phyloP scores from a whole-genome alignment of 2,888 invertebrate species.

The Smittia sp. region DNA sequence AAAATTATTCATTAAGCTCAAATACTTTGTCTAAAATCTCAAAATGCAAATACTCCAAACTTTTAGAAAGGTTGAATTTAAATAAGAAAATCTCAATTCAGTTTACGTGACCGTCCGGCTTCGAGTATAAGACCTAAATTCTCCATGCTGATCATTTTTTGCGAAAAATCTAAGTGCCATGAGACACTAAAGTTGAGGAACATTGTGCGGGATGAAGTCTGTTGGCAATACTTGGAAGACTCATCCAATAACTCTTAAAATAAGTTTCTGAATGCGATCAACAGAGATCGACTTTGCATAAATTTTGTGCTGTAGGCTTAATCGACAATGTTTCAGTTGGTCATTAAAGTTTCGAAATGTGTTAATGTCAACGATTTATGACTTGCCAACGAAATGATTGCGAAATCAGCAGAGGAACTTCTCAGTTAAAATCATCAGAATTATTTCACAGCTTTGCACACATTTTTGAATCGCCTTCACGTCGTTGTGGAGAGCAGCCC shows the following conservation, averaged over 20 bases:
- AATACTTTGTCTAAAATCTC: too few species aligned
- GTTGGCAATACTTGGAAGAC: neutral
- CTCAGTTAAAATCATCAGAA: neutral
- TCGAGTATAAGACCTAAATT: too few species aligned
- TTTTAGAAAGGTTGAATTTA: too few species aligned
- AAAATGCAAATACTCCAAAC: too few species aligned
- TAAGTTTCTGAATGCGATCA: neutral
- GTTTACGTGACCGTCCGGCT: too few species aligned
- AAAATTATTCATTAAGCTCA: too few species aligned
- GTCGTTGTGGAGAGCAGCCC: neutral
- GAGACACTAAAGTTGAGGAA: too few species aligned
- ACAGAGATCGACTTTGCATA: constrained; percentile 7
- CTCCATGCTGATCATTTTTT: too few species aligned
- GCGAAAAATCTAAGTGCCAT: too few species aligned
- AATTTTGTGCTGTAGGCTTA: neutral
- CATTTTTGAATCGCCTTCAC: neutral
- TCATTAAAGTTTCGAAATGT: neutral
- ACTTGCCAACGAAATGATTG: constrained; percentile 14
- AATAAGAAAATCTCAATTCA: too few species aligned
- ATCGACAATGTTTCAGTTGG: neutral
- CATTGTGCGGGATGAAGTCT: too few species aligned
- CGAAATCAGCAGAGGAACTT: neutral
- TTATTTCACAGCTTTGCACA: neutral
- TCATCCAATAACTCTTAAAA: neutral
- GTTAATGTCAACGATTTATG: constrained; percentile 15